Evolutionary conservation across 1,140 invertebrate genomes (phyloP).

Genomic region (Goniozus legneri): DNA sequence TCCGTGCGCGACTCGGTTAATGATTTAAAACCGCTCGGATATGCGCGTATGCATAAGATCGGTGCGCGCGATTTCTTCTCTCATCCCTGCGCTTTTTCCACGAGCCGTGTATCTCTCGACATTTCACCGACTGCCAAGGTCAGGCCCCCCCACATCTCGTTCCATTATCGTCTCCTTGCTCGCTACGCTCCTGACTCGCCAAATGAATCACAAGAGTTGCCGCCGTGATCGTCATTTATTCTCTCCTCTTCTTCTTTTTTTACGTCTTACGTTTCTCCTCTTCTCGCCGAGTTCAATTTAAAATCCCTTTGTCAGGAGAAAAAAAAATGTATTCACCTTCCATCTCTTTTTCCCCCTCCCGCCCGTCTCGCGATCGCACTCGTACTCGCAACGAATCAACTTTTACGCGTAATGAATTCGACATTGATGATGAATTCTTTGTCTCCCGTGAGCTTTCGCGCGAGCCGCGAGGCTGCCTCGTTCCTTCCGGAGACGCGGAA

Average conservation of each 20-base stretch:
- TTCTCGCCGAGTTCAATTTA: background rate
- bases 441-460: too few relatives aligned
- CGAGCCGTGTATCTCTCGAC: background rate
- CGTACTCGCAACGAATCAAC: too few relatives aligned
- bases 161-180: background rate
- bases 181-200: background rate
- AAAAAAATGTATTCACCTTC: too few relatives aligned
- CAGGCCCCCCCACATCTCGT: background rate
- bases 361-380: too few relatives aligned
- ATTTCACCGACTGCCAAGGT: slow-evolving; percentile 19
- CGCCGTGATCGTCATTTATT: background rate
- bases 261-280: background rate
- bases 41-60: too few relatives aligned
- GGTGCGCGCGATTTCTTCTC: background rate
- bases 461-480: too few relatives aligned
- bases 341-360: too few relatives aligned
- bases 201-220: too few relatives aligned
- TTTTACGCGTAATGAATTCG: too few relatives aligned
- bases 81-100: background rate
- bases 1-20: too few relatives aligned
- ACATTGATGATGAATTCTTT: too few relatives aligned
- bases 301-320: background rate
- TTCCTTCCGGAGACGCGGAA: too few relatives aligned
- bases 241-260: background rate
- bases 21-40: background rate